These are phyloP conservation scores for Cynaeus angustus DNA, from an alignment of 2,888 invertebrate genomes.

Conservation along the genomic window DNA sequence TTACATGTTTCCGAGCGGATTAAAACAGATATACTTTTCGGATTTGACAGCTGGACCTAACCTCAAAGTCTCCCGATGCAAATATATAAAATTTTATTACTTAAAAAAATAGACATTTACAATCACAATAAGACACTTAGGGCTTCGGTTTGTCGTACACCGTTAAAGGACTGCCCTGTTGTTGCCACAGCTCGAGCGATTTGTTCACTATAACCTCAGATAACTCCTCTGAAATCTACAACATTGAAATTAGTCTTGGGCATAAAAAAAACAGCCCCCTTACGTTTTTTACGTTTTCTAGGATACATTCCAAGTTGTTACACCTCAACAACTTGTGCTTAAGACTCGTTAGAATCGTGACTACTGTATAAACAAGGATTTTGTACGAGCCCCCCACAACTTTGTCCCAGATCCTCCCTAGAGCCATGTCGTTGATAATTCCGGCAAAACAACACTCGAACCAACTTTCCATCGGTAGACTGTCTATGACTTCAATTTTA, in stretches of 20 bases:
- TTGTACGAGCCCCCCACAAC: conserved; percentile 89
- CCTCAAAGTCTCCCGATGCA: conserved; percentile 15
- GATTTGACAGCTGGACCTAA: not conserved
- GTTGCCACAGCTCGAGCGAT: conserved; percentile 90
- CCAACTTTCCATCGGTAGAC: conserved; percentile 84
- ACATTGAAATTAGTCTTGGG: conserved; percentile 47
- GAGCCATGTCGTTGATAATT: conserved; percentile 83
- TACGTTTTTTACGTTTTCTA: conserved; percentile 82
- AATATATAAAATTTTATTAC: conserved; percentile 43
- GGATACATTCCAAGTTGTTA: conserved; percentile 75
- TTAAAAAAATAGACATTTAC: conserved; percentile 39
- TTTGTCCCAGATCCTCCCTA: conserved; percentile 93
- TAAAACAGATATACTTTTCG: too few relatives aligned
- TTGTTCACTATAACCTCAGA: conserved; percentile 89
- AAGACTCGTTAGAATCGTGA: conserved; percentile 82
- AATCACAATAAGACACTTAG: conserved; percentile 46
- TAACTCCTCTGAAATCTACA: conserved; percentile 85
- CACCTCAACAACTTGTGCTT: conserved; percentile 80
- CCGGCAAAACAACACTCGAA: conserved; percentile 89
- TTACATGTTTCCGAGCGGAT: not conserved
- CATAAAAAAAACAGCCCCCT: conserved; percentile 54
- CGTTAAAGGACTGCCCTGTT: conserved; percentile 78
- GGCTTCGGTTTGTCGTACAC: conserved; percentile 69
- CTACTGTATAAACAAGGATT: conserved; percentile 85
- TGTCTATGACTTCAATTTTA: conserved; percentile 78